A percentile compares a stretch with the other conserved stretches of the same genome.
Evolutionary conservation across 2,797 vertebrate species (phyloP).

Genomic region (Pangasius macronema): DNA sequence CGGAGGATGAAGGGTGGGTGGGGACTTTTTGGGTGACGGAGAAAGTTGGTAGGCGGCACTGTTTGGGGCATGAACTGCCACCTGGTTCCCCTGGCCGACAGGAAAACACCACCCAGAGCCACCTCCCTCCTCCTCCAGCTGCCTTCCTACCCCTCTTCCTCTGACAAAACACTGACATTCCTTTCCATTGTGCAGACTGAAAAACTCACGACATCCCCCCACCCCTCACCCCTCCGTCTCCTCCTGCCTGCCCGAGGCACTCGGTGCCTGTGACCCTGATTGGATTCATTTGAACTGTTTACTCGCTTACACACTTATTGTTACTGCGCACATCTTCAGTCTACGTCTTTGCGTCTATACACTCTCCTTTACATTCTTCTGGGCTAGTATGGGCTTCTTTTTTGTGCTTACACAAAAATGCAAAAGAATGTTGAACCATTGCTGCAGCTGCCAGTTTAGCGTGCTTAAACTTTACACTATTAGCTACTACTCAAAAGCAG

Average conservation of each 20-base stretch:
- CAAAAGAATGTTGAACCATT: neutral
- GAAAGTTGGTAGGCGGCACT: constrained; percentile 26
- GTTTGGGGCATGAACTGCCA: constrained; percentile 58
- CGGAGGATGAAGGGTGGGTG: neutral
- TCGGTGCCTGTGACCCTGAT: neutral
- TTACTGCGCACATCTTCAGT: neutral
- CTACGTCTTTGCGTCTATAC: neutral
- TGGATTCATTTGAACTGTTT: constrained; percentile 7
- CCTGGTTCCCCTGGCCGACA: constrained; percentile 59
- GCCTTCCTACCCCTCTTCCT: constrained; percentile 57
- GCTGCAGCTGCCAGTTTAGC: neutral
- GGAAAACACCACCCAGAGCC: constrained; percentile 52
- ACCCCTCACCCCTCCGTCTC: constrained; percentile 1
- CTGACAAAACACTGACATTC: constrained; percentile 67
- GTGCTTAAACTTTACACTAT: neutral
- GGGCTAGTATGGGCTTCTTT: neutral
- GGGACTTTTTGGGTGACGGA: neutral
- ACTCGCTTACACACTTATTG: constrained; percentile 8
- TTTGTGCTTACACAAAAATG: neutral
- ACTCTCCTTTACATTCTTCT: constrained; percentile 11
- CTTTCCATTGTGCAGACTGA: constrained; percentile 63
- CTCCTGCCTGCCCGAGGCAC: constrained; percentile 1
- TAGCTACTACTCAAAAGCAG: neutral
- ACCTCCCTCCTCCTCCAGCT: constrained; percentile 45
- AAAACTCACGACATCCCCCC: constrained; percentile 46